These are phyloP conservation scores for Drosophila santomea DNA, from an alignment of 1,140 invertebrate species.

Conservation along the genomic window DNA sequence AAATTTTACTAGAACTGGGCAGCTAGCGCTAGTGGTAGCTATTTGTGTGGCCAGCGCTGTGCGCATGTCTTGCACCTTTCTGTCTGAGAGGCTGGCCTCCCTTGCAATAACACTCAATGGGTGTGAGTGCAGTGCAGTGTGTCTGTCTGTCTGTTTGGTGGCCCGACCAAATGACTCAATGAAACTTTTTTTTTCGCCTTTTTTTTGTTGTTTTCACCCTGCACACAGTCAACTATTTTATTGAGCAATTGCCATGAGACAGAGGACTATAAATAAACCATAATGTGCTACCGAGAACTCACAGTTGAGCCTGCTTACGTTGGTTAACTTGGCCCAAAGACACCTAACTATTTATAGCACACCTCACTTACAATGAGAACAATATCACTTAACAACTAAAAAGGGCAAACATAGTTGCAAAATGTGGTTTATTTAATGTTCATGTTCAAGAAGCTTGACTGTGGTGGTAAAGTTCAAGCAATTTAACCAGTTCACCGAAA, in stretches of 20 bases:
- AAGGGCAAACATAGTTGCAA: neutral
- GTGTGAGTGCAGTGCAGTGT: conserved; percentile 1
- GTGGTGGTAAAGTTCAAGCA: conserved; percentile 4
- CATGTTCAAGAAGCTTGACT: neutral
- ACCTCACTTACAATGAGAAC: neutral
- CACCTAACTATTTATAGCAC: neutral
- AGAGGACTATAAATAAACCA: conserved; percentile 21
- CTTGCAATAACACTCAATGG: conserved; percentile 12
- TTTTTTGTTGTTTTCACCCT: conserved; percentile 15
- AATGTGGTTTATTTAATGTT: neutral
- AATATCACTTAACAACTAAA: neutral
- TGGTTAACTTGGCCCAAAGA: neutral
- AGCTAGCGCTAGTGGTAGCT: neutral
- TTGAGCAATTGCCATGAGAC: conserved; percentile 37
- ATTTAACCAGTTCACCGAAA: conserved; percentile 15
- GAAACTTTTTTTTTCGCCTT: conserved; percentile 24
- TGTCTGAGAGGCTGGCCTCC: conserved; percentile 35
- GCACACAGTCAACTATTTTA: conserved; percentile 41
- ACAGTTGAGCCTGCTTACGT: neutral
- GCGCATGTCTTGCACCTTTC: conserved; percentile 58
- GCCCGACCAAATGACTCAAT: conserved; percentile 59
- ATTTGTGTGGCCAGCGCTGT: neutral
- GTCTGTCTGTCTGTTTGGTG: conserved; percentile 15
- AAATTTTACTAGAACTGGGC: neutral
- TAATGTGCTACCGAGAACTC: neutral